Conservation (phyloP, 2,797 vertebrate species). For the Sciurus vulgaris region DNA sequence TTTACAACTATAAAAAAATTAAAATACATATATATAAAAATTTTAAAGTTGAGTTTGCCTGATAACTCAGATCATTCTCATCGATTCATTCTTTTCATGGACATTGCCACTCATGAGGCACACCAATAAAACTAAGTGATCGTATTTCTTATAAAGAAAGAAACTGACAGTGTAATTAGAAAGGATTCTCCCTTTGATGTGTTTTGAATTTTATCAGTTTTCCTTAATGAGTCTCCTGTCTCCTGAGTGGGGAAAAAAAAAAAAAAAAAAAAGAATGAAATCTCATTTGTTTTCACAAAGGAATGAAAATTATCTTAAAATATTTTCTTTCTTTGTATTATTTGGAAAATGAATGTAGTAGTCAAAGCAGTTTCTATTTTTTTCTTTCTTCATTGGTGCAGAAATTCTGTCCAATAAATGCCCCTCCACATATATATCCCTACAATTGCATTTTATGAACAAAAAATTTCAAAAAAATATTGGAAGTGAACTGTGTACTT, state of each 20-base stretch:
- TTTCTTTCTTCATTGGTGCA: neutral
- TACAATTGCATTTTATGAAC: neutral
- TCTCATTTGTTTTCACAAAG: conserved; percentile 46
- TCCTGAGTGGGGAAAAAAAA: neutral
- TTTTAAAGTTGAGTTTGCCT: neutral
- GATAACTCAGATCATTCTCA: neutral
- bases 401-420: neutral
- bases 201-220: conserved; percentile 70
- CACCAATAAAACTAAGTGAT: neutral
- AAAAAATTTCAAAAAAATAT: neutral
- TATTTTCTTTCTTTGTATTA: conserved; percentile 4
- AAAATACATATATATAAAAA: too few relatives aligned
- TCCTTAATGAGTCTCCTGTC: conserved; percentile 54
- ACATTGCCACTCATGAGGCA: neutral
- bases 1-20: neutral
- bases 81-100: neutral
- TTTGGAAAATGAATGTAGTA: conserved; percentile 8
- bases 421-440: neutral
- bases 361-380: neutral
- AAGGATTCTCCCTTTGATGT: conserved; percentile 33
- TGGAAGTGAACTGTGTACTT: neutral
- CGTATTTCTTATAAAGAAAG: neutral
- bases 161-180: conserved; percentile 52
- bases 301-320: conserved; percentile 65
- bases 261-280: conserved; percentile 23